Evolutionary conservation across 2,113 vertebrate genomes (phyloP), one percentile per base, ranked within the genome.

Genomic region (Toxotes jaculatrix): DNA sequence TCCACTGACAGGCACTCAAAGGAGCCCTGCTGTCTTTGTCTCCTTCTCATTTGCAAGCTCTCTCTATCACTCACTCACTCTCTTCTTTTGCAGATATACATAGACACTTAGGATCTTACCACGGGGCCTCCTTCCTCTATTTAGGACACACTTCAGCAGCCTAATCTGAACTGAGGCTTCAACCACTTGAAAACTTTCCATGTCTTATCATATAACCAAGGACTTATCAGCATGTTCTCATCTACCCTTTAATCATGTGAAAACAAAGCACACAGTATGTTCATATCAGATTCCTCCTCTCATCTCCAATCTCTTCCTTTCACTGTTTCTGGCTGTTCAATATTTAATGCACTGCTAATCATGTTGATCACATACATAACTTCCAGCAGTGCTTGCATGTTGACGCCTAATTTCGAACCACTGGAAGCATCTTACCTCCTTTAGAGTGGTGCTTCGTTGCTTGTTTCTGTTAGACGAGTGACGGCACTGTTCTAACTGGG

Each of bases 281-380:
- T 74, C 60, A 47, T 40, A 55, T 74, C 73, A 19, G 75, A 85
- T 45, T 67, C 59, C 31, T 68, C 6, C 43, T 74, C 62, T 80
- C 21, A 63, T 74, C 75, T 67, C 27, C 11, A 21, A 34, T 49
- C 17, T 61, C 32, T 73, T 62, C 12, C 6, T 34, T 76, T 32
- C 27, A 27, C 27, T 27, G 27, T 27, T 27, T 61, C 45, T 11
- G 36, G 53, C 74, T 19, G 4, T 61, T 83, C 5, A 84, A 51
- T 88, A 74, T 84, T 86, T 80, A 82, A 81, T 70, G 43, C 31
- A 5, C 77, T 19, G 38, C 77, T 77, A 57, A 67, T 82, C 79
- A 75, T 81, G 68, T 68, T 84, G 65, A 87, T 92, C 74, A 77
- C 76, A 69, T 60, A 55, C 36, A 4, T 43, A 57, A 65, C 68